phyloP scores from a whole-genome alignment of 2,113 vertebrate species.

The Crotalus tigris region DNA sequence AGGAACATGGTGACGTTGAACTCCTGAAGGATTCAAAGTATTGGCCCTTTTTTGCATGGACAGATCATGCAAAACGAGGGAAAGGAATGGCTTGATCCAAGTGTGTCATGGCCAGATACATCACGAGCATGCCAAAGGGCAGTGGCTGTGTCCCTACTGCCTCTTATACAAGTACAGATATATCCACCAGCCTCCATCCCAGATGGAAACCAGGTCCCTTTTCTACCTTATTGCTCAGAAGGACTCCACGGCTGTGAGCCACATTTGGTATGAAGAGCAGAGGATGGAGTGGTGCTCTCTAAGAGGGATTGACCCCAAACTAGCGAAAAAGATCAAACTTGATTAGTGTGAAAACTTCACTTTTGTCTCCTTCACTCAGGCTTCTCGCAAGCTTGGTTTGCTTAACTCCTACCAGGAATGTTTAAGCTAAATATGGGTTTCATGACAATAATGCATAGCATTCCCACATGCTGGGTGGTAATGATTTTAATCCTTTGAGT shows the following conservation, averaged over 20 bases:
- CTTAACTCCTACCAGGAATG: slow-evolving; percentile 52
- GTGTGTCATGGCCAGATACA: slow-evolving; percentile 45
- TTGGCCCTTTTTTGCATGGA: slow-evolving; percentile 59
- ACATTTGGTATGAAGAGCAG: slow-evolving; percentile 54
- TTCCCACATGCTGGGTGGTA: not conserved
- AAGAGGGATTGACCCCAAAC: slow-evolving; percentile 48
- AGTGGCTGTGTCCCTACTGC: slow-evolving; percentile 52
- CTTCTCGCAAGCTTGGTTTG: slow-evolving; percentile 51
- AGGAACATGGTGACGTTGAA: slow-evolving; percentile 57
- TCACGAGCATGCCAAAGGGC: slow-evolving; percentile 50
- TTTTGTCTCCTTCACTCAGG: slow-evolving; percentile 64
- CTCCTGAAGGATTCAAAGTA: slow-evolving; percentile 63
- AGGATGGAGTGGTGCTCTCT: slow-evolving; percentile 56
- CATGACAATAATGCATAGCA: not conserved
- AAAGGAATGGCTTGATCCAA: slow-evolving; percentile 29
- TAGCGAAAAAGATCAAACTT: slow-evolving; percentile 61
- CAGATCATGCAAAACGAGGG: slow-evolving; percentile 53
- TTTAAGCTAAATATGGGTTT: not conserved
- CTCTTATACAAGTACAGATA: slow-evolving; percentile 63
- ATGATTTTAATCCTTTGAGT: not conserved
- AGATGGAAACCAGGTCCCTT: slow-evolving; percentile 52
- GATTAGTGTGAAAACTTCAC: slow-evolving; percentile 62
- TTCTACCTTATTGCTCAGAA: slow-evolving; percentile 55
- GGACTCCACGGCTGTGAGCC: slow-evolving; percentile 36
- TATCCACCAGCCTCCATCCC: slow-evolving; percentile 23